Conservation (phyloP, 2,888 invertebrate genomes). For the Epinotia demarniana region DNA sequence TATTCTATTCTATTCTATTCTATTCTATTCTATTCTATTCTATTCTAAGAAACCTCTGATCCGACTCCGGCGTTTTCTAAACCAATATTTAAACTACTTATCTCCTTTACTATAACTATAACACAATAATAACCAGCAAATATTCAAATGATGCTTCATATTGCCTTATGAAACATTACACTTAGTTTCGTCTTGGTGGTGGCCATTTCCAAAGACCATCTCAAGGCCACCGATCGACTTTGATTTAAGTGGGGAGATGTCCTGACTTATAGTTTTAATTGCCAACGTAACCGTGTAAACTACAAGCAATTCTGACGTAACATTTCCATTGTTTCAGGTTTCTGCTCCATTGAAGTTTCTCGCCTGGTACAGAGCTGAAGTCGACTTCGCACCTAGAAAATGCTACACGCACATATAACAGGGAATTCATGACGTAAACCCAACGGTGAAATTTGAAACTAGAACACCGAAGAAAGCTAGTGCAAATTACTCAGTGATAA, state of each 20-base stretch:
- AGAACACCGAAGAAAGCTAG: conserved; percentile 59
- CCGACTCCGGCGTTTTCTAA: neutral
- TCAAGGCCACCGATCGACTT: conserved; percentile 23
- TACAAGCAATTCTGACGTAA: conserved; percentile 59
- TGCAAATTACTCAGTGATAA: conserved; percentile 65
- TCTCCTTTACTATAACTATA: neutral
- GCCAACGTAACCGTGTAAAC: conserved; percentile 55
- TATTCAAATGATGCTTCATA: conserved; percentile 9
- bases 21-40: no score
- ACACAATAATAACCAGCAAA: neutral
- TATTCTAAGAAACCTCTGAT: neutral
- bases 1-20: no score
- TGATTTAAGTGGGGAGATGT: conserved; percentile 29
- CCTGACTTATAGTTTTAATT: conserved; percentile 41
- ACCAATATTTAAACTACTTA: neutral
- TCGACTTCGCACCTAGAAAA: conserved; percentile 62
- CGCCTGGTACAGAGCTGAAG: conserved; percentile 76
- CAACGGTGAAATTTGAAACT: conserved; percentile 53
- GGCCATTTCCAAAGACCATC: conserved; percentile 9
- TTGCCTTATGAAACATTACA: conserved; percentile 22
- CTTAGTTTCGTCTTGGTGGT: conserved; percentile 23
- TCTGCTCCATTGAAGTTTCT: conserved; percentile 72
- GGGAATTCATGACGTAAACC: conserved; percentile 49
- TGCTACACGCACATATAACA: conserved; percentile 37
- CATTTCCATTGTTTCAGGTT: conserved; percentile 75